A percentile compares a stretch with the other conserved stretches of the same genome.
Evolutionary conservation across 2,888 invertebrate genomes (phyloP).

Genomic region (Pollenia labialis): DNA sequence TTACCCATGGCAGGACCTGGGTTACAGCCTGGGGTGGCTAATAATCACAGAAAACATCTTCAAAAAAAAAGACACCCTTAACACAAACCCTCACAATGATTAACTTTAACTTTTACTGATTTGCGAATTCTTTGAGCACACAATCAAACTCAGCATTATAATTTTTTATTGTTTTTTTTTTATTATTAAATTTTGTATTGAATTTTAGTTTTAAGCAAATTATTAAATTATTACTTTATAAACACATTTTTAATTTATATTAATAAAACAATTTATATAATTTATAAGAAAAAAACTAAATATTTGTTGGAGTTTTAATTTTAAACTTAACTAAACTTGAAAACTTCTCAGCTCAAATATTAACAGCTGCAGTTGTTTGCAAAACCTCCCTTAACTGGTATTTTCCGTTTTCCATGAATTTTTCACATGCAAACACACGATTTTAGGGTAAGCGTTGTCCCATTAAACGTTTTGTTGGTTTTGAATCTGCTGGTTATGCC

Average conservation of each 20-base stretch:
- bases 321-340: background rate
- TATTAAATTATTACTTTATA: slow-evolving; percentile 46
- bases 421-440: slow-evolving; percentile 21
- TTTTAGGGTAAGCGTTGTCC: slow-evolving; percentile 48
- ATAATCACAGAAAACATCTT: slow-evolving; percentile 56
- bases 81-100: background rate
- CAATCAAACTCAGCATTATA: slow-evolving; percentile 13
- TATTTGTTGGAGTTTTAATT: slow-evolving; percentile 6
- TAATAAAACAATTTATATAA: slow-evolving; percentile 47
- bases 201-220: slow-evolving; percentile 37
- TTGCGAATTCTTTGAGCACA: background rate
- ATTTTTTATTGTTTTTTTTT: slow-evolving; percentile 2
- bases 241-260: slow-evolving; percentile 36
- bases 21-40: slow-evolving; percentile 71
- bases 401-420: background rate
- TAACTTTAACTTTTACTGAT: background rate
- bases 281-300: slow-evolving; percentile 17
- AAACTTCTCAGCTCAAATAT: slow-evolving; percentile 29
- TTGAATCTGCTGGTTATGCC: slow-evolving; percentile 56
- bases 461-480: slow-evolving; percentile 36
- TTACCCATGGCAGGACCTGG: slow-evolving; percentile 81
- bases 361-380: slow-evolving; percentile 67
- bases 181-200: slow-evolving; percentile 35
- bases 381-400: slow-evolving; percentile 57
- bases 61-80: slow-evolving; percentile 18